phyloP scores from a whole-genome alignment of 2,888 invertebrate genomes.

The Noctuana brunneofusca region DNA sequence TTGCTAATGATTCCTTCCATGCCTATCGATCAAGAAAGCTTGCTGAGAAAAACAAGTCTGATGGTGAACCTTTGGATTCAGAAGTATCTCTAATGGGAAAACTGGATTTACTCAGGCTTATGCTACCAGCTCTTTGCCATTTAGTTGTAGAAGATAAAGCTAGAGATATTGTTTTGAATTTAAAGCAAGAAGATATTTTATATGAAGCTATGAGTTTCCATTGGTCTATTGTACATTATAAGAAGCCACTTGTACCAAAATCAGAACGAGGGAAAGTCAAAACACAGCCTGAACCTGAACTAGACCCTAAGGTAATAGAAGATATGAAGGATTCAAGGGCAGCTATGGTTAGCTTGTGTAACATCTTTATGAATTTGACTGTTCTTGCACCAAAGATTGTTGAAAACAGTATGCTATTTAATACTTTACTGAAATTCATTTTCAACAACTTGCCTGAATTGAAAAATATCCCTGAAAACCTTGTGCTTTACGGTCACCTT shows the following conservation, averaged over 20 bases:
- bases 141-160: conserved; percentile 95
- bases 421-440: conserved; percentile 91
- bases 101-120: conserved; percentile 89
- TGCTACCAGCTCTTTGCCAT: conserved; percentile 95
- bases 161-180: conserved; percentile 89
- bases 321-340: conserved; percentile 93
- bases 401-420: conserved; percentile 89
- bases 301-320: conserved; percentile 88
- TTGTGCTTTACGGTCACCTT: conserved; percentile 93
- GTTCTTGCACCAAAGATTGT: conserved; percentile 93
- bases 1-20: conserved; percentile 92
- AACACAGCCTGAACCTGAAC: conserved; percentile 89
- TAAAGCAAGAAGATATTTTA: conserved; percentile 91
- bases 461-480: conserved; percentile 91
- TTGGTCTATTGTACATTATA: conserved; percentile 94
- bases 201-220: conserved; percentile 91
- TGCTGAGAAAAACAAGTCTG: conserved; percentile 86
- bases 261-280: conserved; percentile 89
- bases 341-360: conserved; percentile 94
- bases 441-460: conserved; percentile 93
- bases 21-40: conserved; percentile 86
- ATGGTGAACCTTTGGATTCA: conserved; percentile 77
- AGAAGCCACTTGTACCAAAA: conserved; percentile 90
- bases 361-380: conserved; percentile 95
- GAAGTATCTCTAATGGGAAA: conserved; percentile 78